Base-by-base conservation (phyloP, 2,113 vertebrate genomes). In the Chlorodrepanis virens region DNA sequence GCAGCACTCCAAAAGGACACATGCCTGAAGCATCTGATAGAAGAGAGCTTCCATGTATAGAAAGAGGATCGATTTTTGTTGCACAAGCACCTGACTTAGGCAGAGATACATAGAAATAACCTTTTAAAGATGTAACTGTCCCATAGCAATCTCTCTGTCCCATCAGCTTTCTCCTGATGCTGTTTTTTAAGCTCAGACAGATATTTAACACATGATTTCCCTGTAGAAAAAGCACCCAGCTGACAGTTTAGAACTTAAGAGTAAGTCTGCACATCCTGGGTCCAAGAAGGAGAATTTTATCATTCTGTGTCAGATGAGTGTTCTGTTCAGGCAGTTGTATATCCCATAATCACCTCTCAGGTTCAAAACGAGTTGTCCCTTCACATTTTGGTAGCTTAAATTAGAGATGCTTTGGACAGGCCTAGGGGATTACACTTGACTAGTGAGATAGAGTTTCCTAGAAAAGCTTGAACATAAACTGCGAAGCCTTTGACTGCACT, bases 261-360 rank as follows among this genome's bases (percentile, higher is more conserved):
- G 23, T 71, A 59, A 82, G 47, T 72, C 21, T 5, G 1, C 7
- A 50, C 7, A 54, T 83, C 29, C 22, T 72, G 21, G 8, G 24
- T 60, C 24, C 9, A 6, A 40, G 44, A 64, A 54, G 20, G 27
- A 54, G 15, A 56, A 50, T 70, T 86, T 4, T 74, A n/a, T 72
- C 21, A 19, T 0, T 0, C 4, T 82, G 9, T 56, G 44, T 69
- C 37, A 52, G 14, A 39, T 31, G 6, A 57, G 17, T 15, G 12
- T 83, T 28, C 40, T 85, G 5, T 69, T 87, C 28, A 45, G 57
- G 53, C 31, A 90, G 49, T 12, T 56, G 22, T 44, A 21, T 68
- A 61, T 52, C n/a, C 57, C 28, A n/a, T 28, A 92, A 68, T 33
- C 2, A 2, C 40, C 24, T 64, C 37, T 60, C 49, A n/a, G 0